Evolutionary conservation across 2,888 invertebrate genomes (phyloP).

Genomic region (Apamea sordens): DNA sequence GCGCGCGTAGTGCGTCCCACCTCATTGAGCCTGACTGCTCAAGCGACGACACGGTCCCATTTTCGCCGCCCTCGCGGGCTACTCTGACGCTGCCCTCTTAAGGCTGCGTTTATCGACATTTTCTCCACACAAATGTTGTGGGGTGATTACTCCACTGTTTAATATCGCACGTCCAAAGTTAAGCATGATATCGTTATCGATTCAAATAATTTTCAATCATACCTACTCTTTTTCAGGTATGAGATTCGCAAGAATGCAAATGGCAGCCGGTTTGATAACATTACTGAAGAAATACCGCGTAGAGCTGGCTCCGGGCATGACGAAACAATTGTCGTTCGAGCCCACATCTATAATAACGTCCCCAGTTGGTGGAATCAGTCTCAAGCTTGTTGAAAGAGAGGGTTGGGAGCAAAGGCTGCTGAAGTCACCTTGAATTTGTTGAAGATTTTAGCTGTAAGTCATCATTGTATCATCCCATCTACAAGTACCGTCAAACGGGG

Average conservation of each 20-base stretch:
- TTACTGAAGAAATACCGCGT: conserved; percentile 73
- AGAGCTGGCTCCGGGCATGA: conserved; percentile 68
- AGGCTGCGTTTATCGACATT: neutral
- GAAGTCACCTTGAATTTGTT: conserved; percentile 17
- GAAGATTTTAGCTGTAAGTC: neutral
- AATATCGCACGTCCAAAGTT: neutral
- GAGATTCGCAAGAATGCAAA: conserved; percentile 78
- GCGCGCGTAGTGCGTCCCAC: too few species aligned
- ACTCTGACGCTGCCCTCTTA: too few species aligned
- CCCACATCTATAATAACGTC: conserved; percentile 47
- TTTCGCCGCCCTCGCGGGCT: too few species aligned
- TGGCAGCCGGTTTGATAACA: conserved; percentile 73
- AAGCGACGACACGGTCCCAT: too few species aligned
- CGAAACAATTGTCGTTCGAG: conserved; percentile 45
- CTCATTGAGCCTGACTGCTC: too few species aligned
- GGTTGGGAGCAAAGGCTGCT: conserved; percentile 57
- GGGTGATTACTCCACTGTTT: neutral
- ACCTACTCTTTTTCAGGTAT: conserved; percentile 55
- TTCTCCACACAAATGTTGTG: neutral
- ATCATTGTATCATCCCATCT: neutral
- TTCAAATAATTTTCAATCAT: neutral
- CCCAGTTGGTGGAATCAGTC: conserved; percentile 47
- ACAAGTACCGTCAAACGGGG: too few species aligned
- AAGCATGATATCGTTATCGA: neutral
- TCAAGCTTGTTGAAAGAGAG: conserved; percentile 57